phyloP scores from a whole-genome alignment of 2,888 invertebrate genomes.

The Drosophila demipolita region DNA sequence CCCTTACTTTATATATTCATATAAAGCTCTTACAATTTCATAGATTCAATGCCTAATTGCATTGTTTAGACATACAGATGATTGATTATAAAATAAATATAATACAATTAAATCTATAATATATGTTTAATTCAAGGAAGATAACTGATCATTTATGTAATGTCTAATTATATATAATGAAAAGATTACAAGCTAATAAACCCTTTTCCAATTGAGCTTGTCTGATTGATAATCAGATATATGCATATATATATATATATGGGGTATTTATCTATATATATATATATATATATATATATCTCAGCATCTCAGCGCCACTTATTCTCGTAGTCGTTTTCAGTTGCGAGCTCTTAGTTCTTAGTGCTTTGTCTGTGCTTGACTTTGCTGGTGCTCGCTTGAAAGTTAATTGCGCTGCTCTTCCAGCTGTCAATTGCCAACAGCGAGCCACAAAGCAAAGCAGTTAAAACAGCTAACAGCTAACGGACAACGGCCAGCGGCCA shows the following conservation, averaged over 20 bases:
- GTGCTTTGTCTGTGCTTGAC: slow-evolving; percentile 34
- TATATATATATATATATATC: not conserved
- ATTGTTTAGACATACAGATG: not conserved
- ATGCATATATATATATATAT: not conserved
- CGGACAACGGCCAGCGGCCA: not conserved
- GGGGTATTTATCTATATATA: not conserved
- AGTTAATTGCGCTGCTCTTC: slow-evolving; percentile 61
- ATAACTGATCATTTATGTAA: too few species aligned
- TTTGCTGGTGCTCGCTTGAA: slow-evolving; percentile 39
- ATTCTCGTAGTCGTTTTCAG: not conserved
- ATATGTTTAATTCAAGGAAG: too few species aligned
- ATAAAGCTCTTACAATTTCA: not conserved
- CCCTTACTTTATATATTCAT: too few species aligned
- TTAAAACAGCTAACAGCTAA: not conserved
- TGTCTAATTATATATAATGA: not conserved
- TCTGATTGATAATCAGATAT: slow-evolving; percentile 25
- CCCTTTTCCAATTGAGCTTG: not conserved
- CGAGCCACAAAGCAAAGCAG: not conserved
- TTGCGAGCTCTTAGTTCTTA: not conserved
- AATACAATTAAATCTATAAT: not conserved
- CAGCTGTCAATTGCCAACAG: slow-evolving; percentile 55
- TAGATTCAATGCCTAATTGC: too few species aligned
- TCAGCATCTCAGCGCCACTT: slow-evolving; percentile 28
- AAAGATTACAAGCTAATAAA: not conserved
- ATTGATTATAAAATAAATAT: not conserved